Base-by-base conservation (phyloP, 1,140 invertebrate genomes). In the Bombus turneri region DNA sequence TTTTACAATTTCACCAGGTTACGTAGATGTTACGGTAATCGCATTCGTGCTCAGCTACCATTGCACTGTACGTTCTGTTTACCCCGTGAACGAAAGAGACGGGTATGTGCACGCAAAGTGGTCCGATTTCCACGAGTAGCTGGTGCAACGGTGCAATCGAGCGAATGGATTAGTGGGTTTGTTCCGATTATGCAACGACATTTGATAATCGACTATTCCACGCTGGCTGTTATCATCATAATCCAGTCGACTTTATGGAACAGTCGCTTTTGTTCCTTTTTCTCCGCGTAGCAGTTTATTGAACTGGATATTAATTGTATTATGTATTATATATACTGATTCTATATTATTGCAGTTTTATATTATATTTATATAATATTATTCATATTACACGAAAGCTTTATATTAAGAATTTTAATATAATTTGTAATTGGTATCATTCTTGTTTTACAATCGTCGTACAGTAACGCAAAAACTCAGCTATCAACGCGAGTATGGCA, bases 1-100 rank as follows among this genome's bases (percentile, higher is more conserved):
- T 83, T 83, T 83, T 41, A 31, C 72, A 82, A 75, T 82, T 82
- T 82, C 71, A 28, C 57, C 31, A 12, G 25, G 69, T 74, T 81
- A 81, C 80, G 31, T 41, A 28, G 37, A 28, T 25, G 31, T 74
- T 74, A 74, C 69, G 69, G 69, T 82, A 74, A 82, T 73, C 53
- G 39, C 39, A 39, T 34, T 59, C 22, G 68, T 47, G 34, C 22
- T 73, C 28, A 10, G 22, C 31, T 66, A 72, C 57, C 57, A 28
- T 28, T 59, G 18, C 47, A n/a, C 71, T 31, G n/a, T 31, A 73
- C 34, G 2, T 53, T 34, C 13, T 8, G 74, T 73, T 73, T 73
- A 8, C n/a, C 25, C 13, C 6, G 43, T 39, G 13, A 34, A 37
- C 25, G 74, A 57, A 37, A 13, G 74, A 57, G 47, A 75, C 74